Percentiles rank a stretch among this genome's conserved stretches.
phyloP scores from a whole-genome alignment of 1,140 invertebrate species.

The Andrena cerasifolii region DNA sequence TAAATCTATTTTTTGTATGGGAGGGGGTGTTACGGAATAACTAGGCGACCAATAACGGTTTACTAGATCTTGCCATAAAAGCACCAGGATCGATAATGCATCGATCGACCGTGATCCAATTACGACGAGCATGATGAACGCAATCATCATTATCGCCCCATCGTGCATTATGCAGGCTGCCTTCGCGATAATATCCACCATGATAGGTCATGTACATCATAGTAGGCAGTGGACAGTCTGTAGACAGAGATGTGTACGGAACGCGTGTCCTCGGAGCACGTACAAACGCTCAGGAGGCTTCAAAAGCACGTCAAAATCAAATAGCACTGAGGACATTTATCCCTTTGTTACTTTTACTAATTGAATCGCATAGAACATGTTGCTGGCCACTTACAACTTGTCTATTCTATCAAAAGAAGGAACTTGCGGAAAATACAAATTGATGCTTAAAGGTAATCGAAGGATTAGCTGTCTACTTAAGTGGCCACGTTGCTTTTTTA shows the following conservation, averaged over 20 bases:
- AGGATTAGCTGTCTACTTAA: too few relatives aligned
- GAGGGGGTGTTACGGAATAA: neutral
- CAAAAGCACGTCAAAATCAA: conserved; percentile 37
- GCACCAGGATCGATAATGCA: conserved; percentile 25
- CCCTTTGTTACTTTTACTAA: conserved; percentile 16
- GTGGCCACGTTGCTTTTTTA: too few relatives aligned
- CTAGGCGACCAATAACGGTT: neutral
- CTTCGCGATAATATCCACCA: conserved; percentile 59
- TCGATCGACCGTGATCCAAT: conserved; percentile 54
- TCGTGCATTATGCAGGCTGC: conserved; percentile 66
- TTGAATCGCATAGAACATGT: neutral
- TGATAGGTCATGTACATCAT: conserved; percentile 61
- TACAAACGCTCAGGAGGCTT: neutral
- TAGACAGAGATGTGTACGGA: conserved; percentile 11
- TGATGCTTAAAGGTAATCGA: too few relatives aligned
- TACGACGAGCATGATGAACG: conserved; percentile 67
- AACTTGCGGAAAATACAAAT: too few relatives aligned
- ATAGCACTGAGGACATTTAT: neutral
- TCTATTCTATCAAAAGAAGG: too few relatives aligned
- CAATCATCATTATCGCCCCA: conserved; percentile 71
- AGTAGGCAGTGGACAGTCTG: conserved; percentile 35
- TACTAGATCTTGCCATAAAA: conserved; percentile 14
- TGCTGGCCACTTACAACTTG: conserved; percentile 33
- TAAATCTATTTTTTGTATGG: too few relatives aligned
- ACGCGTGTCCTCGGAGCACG: conserved; percentile 25